phyloP scores from a whole-genome alignment of 2,113 vertebrate genomes.

The Scophthalmus maximus region DNA sequence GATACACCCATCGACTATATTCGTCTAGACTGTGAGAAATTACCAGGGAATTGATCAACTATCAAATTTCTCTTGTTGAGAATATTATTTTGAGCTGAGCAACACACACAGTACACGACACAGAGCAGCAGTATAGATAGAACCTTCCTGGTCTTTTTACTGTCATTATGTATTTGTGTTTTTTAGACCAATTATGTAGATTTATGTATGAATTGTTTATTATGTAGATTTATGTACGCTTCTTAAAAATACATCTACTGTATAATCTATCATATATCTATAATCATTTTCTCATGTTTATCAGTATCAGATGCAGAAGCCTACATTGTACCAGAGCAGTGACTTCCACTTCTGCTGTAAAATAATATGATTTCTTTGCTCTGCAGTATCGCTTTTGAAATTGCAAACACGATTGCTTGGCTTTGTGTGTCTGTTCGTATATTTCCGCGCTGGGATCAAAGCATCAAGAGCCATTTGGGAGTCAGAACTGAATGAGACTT shows the following conservation, averaged over 20 bases:
- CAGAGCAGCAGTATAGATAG: conserved; percentile 1
- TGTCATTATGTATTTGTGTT: background rate
- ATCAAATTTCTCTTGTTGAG: conserved; percentile 31
- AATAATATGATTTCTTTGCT: conserved; percentile 36
- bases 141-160: background rate
- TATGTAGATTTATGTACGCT: background rate
- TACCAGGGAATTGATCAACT: conserved; percentile 11
- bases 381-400: conserved; percentile 43
- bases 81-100: conserved; percentile 47
- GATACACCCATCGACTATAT: conserved; percentile 28
- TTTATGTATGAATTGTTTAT: no score
- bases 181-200: no score
- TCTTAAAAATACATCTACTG: background rate
- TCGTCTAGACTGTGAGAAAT: conserved; percentile 44
- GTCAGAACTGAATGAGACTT: conserved; percentile 65
- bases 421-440: conserved; percentile 62
- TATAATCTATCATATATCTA: background rate
- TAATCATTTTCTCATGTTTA: no score
- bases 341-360: conserved; percentile 27
- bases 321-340: background rate
- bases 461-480: conserved; percentile 67
- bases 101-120: conserved; percentile 27
- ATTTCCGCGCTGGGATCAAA: conserved; percentile 61
- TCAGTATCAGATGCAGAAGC: background rate
- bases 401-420: conserved; percentile 47